These are phyloP conservation scores for Tetragnatha versicolor DNA, from an alignment of 1,140 invertebrate species.

Conservation along the genomic window DNA sequence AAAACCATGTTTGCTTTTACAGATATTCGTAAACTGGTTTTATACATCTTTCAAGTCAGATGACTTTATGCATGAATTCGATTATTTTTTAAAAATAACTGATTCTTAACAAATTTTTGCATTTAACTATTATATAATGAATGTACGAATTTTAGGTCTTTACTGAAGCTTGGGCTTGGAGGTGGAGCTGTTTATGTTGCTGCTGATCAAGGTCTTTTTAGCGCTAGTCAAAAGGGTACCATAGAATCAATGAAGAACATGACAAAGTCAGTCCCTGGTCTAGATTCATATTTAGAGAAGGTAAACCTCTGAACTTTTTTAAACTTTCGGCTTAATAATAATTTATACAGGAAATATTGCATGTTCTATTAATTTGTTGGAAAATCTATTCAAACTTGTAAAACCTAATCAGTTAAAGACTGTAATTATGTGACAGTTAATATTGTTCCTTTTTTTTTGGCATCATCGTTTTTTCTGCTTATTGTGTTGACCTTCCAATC, in stretches of 20 bases:
- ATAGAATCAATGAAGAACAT: constrained; percentile 22
- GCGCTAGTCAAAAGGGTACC: constrained; percentile 8
- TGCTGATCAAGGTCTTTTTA: constrained; percentile 32
- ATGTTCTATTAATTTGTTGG: neutral
- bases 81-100: too few relatives aligned
- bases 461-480: neutral
- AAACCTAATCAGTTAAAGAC: neutral
- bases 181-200: constrained; percentile 33
- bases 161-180: constrained; percentile 21
- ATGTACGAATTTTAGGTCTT: constrained; percentile 4
- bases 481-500: too few relatives aligned
- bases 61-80: too few relatives aligned
- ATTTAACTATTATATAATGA: neutral
- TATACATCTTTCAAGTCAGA: too few relatives aligned
- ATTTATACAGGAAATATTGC: neutral
- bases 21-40: too few relatives aligned
- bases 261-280: neutral
- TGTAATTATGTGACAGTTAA: neutral
- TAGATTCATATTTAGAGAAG: constrained; percentile 12
- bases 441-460: neutral
- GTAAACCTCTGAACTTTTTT: neutral
- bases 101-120: too few relatives aligned
- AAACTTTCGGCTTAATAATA: neutral
- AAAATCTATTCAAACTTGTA: neutral
- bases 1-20: too few relatives aligned